These are phyloP conservation scores for Epinephelus awoara DNA, from an alignment of 2,797 vertebrate species.

Conservation along the genomic window DNA sequence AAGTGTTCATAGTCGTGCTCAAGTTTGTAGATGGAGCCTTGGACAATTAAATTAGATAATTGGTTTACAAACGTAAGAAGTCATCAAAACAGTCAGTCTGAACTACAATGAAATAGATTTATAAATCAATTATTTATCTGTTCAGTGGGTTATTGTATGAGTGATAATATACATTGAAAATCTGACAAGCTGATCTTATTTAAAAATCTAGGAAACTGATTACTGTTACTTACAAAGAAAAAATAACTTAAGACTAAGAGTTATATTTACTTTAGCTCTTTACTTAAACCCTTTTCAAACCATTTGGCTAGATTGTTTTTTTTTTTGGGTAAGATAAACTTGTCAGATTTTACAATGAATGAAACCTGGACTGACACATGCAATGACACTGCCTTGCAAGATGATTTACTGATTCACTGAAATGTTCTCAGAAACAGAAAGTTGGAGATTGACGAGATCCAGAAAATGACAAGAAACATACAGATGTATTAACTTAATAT, in stretches of 20 bases:
- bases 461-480: constrained; percentile 5
- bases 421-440: constrained; percentile 6
- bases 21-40: constrained; percentile 18
- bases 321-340: no score
- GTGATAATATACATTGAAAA: background rate
- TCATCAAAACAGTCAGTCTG: background rate
- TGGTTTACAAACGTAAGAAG: background rate
- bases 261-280: no score
- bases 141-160: constrained; percentile 6
- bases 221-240: no score
- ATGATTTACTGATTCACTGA: constrained; percentile 4
- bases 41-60: constrained; percentile 15
- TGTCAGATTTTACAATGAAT: no score
- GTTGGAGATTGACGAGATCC: constrained; percentile 17
- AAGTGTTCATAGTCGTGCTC: constrained; percentile 8
- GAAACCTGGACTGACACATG: constrained; percentile 6
- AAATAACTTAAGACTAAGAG: no score
- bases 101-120: background rate
- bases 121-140: background rate
- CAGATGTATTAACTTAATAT: background rate
- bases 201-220: no score
- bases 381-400: background rate
- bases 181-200: no score
- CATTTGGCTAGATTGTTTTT: no score
- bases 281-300: no score